Evolutionary conservation across 2,888 invertebrate species (phyloP), one percentile per base, ranked within the genome.

Genomic region (Baccha elongata): DNA sequence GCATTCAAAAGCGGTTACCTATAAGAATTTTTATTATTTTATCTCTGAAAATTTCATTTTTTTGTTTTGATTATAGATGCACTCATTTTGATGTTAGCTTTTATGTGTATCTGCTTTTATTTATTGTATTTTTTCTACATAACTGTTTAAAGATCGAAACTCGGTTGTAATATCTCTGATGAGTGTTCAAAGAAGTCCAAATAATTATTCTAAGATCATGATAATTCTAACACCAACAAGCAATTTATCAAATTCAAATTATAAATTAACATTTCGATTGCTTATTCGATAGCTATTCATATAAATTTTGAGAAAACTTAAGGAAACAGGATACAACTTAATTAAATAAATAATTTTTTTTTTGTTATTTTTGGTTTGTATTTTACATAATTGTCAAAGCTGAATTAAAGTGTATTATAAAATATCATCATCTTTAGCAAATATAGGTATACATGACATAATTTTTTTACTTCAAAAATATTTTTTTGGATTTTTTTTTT

Each of bases 381-480:
- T 65, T 65, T 42, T 53, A 53, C 46, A 60, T 71, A 58, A 44
- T 69, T 74, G 71, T 81, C 75, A 75, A 81, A 75, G 75, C 75
- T 81, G n/a, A n/a, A n/a, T n/a, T n/a, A n/a, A n/a, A n/a, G n/a
- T n/a, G n/a, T n/a, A n/a, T n/a, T n/a, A n/a, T n/a, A n/a, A n/a
- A n/a, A n/a, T n/a, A n/a, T n/a, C n/a, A n/a, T n/a, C n/a, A n/a
- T n/a, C n/a, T n/a, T n/a, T n/a, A n/a, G n/a, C n/a, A n/a, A n/a
- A n/a, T n/a, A n/a, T n/a, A n/a, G n/a, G n/a, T n/a, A n/a, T n/a
- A n/a, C n/a, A n/a, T n/a, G n/a, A n/a, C n/a, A n/a, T n/a, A n/a
- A n/a, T n/a, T n/a, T n/a, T n/a, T n/a, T n/a, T n/a, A n/a, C n/a
- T n/a, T n/a, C n/a, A n/a, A n/a, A n/a, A n/a, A n/a, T n/a, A n/a